These are phyloP conservation scores for Ametastegia equiseti DNA, from an alignment of 2,888 invertebrate genomes.

Conservation along the genomic window DNA sequence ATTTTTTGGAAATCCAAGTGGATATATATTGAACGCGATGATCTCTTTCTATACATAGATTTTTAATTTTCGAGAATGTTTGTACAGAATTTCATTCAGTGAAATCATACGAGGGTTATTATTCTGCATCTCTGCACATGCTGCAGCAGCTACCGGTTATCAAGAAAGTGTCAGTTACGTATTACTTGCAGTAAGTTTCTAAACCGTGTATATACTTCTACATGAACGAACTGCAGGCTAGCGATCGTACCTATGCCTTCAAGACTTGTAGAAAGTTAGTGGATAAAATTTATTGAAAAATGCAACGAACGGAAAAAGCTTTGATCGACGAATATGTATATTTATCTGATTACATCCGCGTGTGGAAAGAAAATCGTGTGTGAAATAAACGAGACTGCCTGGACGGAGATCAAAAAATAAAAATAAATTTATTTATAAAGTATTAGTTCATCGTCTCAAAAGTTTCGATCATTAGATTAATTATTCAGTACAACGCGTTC, in stretches of 20 bases:
- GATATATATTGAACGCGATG: too few relatives aligned
- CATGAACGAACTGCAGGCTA: background rate
- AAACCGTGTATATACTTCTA: background rate
- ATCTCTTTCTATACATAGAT: too few relatives aligned
- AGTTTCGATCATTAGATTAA: background rate
- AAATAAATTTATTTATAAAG: too few relatives aligned
- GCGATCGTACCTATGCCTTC: background rate
- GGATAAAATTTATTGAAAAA: background rate
- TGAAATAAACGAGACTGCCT: too few relatives aligned
- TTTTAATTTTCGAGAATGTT: background rate
- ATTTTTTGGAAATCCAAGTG: too few relatives aligned
- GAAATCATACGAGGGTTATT: background rate
- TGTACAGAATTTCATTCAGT: background rate
- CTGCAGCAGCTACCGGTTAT: background rate
- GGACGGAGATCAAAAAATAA: background rate
- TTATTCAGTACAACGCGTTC: background rate
- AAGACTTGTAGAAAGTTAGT: background rate
- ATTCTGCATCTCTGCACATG: background rate
- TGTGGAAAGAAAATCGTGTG: background rate
- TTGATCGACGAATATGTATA: background rate
- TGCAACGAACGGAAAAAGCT: background rate
- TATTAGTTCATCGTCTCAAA: too few relatives aligned
- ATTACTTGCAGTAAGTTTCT: conserved; percentile 33
- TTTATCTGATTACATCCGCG: background rate
- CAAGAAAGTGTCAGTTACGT: conserved; percentile 27